A percentile compares a stretch with the other conserved stretches of the same genome.
Conservation (phyloP, 2,113 vertebrate genomes). For the Phalacrocorax brasilianus region DNA sequence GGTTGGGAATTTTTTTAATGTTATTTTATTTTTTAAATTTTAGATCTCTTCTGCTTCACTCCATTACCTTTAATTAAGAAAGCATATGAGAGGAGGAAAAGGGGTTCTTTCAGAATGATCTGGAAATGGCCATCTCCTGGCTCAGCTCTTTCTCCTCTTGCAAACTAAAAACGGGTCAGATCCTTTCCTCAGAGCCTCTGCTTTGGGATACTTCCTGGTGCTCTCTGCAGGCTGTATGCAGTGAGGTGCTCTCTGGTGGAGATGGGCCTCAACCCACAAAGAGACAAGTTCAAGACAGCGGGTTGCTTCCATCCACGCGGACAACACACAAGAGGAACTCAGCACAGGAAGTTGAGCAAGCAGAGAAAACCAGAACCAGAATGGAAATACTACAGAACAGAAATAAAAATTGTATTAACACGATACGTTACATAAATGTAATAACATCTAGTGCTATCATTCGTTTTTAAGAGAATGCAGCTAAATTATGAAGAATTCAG, state of each 20-base stretch:
- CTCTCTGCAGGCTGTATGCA: not conserved
- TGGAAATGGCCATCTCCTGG: not conserved
- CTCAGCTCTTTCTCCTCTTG: not conserved
- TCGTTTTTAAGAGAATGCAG: not conserved
- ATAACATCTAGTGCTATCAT: not conserved
- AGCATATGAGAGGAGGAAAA: not conserved
- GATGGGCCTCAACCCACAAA: not conserved
- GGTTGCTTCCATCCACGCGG: not conserved
- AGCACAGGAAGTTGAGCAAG: slow-evolving; percentile 20
- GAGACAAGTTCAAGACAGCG: not conserved
- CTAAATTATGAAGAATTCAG: not conserved
- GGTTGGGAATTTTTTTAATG: not conserved
- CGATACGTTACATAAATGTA: not conserved
- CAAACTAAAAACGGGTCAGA: not conserved
- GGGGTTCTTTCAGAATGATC: not conserved
- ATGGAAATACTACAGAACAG: not conserved
- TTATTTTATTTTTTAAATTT: too few relatives aligned
- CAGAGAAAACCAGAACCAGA: slow-evolving; percentile 1
- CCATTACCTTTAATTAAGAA: not conserved
- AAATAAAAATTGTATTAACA: not conserved
- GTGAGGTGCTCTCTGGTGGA: not conserved
- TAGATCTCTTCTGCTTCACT: not conserved
- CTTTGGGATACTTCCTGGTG: not conserved
- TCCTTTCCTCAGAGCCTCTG: not conserved
- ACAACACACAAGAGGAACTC: not conserved